Evolutionary conservation across 2,888 invertebrate species (phyloP).

Genomic region (Rhagophthalmus giganteus): DNA sequence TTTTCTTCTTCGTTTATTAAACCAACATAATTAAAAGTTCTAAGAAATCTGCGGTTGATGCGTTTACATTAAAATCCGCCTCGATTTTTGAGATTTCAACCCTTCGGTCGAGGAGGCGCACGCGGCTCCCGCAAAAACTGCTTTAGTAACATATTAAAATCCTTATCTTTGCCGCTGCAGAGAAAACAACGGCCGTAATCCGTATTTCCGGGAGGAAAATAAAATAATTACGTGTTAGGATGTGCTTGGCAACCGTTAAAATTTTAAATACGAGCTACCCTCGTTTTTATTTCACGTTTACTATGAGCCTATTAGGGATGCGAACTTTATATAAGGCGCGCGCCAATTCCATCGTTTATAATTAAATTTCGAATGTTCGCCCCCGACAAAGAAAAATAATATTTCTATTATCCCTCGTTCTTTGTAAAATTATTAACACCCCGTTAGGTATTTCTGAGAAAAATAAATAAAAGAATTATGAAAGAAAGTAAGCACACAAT

Average conservation of each 20-base stretch:
- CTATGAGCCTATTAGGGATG: no score
- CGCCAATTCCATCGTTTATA: no score
- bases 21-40: conserved; percentile 23
- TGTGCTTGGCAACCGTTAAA: background rate
- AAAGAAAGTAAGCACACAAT: conserved; percentile 3
- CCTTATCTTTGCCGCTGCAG: background rate
- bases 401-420: no score
- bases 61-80: no score
- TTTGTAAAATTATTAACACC: background rate
- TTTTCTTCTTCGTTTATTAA: conserved; percentile 17
- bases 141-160: no score
- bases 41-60: conserved; percentile 16
- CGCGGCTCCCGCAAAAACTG: no score
- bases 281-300: background rate
- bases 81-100: no score
- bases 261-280: background rate
- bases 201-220: background rate
- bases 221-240: background rate
- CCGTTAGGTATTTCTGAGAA: background rate
- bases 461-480: no score
- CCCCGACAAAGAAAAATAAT: no score
- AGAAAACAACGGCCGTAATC: background rate
- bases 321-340: no score
- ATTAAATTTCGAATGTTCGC: background rate
- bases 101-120: no score